These are phyloP conservation scores for Bombus consobrinus DNA, from an alignment of 1,140 invertebrate genomes.

Conservation along the genomic window DNA sequence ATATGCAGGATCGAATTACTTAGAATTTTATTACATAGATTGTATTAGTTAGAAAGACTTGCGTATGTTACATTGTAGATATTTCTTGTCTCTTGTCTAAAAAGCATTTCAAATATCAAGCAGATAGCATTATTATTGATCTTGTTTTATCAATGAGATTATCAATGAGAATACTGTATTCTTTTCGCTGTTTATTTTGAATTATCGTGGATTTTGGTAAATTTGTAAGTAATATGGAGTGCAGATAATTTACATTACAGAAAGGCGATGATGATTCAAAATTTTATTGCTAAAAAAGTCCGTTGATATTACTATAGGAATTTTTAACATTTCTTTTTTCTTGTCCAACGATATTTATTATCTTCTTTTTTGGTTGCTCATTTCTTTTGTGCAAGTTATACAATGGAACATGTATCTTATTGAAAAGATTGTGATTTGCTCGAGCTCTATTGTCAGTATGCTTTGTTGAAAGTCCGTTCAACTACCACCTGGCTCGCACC, in stretches of 20 bases:
- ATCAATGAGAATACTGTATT: not conserved
- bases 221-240: not conserved
- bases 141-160: conserved; percentile 3
- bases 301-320: not conserved
- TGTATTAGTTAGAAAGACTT: no score
- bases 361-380: no score
- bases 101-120: not conserved
- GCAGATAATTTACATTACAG: not conserved
- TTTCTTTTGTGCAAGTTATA: no score
- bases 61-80: no score
- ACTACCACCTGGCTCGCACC: conserved; percentile 15
- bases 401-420: no score
- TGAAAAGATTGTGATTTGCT: not conserved
- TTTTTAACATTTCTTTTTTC: not conserved
- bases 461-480: conserved; percentile 14
- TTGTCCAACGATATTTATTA: not conserved
- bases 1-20: not conserved
- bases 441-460: not conserved
- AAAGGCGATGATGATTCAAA: not conserved
- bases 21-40: no score
- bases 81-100: no score
- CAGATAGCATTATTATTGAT: not conserved
- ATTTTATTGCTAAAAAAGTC: not conserved
- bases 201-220: not conserved
- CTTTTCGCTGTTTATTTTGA: not conserved